A percentile compares a stretch with the other conserved stretches of the same genome.
Evolutionary conservation across 2,797 vertebrate species (phyloP).

Genomic region (Alouatta caraya): DNA sequence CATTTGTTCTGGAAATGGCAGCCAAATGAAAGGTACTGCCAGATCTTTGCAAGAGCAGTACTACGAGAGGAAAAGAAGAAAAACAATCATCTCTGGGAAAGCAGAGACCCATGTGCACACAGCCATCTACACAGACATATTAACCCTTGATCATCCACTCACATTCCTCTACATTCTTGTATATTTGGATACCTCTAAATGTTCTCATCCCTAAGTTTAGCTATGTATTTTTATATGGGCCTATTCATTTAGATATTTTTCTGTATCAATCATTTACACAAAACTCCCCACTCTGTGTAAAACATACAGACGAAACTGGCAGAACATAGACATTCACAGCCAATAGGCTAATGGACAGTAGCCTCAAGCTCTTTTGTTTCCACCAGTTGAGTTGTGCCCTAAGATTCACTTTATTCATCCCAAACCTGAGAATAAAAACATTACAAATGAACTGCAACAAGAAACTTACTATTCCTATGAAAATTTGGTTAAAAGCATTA

Average conservation of each 20-base stretch:
- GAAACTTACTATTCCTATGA: not conserved
- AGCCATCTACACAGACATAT: no score
- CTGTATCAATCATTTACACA: not conserved
- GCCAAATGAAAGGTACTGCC: not conserved
- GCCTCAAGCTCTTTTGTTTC: not conserved
- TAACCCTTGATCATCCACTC: not conserved
- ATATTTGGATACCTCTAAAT: not conserved
- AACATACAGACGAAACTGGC: not conserved
- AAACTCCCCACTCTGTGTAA: not conserved
- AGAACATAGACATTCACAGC: not conserved
- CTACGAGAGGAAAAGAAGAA: not conserved
- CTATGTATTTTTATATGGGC: not conserved
- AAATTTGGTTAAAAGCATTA: slow-evolving; percentile 8
- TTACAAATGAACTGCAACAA: not conserved
- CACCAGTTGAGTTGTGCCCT: not conserved
- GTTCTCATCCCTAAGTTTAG: not conserved
- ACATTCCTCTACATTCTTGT: not conserved
- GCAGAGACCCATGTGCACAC: accelerated
- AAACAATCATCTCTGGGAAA: not conserved
- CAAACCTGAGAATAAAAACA: not conserved
- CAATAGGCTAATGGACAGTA: not conserved
- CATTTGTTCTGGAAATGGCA: not conserved
- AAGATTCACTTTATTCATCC: not conserved
- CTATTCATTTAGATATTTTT: not conserved
- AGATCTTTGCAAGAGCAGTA: not conserved